Base-by-base conservation (phyloP, 2,797 vertebrate species). In the Crocodylus rhombifer region DNA sequence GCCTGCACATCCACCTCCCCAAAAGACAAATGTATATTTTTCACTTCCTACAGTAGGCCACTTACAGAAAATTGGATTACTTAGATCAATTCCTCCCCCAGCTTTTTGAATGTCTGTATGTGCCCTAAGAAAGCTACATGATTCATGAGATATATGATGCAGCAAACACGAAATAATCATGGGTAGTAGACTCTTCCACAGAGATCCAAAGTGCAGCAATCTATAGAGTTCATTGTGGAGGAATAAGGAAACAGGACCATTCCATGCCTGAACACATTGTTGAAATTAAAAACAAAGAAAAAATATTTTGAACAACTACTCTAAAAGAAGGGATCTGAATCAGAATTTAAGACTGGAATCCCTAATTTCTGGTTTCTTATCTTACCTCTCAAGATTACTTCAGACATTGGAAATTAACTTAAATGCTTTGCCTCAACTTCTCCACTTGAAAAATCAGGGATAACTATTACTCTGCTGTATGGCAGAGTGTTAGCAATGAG, bases 191-290 rank as follows among this genome's bases (percentile, higher is more conserved):
- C 10, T 2, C 4, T 55, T 42, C n/a, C 13, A 1, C 30, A 36
- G 14, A 58, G 75, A 12, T 80, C 62, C 4, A 82, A 62, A 21
- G 36, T 2, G 0, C 8, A 61, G 1, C 3, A 80, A 28, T 23
- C 82, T 80, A 33, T 58, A 11, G 15, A 75, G 12, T 8, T 65
- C 1, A 42, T 84, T 86, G 61, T 75, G 11, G 7, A 80, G 23
- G n/a, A 82, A 79, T 1, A 90, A 0, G 3, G 0, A 2, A 4
- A 56, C 26, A 30, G 64, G 63, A 42, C 42, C 42, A 8, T 42
- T 42, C 42, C 2, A 64, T 61, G 2, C 26, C 62, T n/a, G 12
- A 88, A 57, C 3, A 51, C 56, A 76, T 2, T 14, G 6, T 23
- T 6, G 76, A 4, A 7, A 5, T 69, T 75, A 82, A 80, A 7